Conservation (phyloP, 2,113 vertebrate genomes). For the Seriola rivoliana region DNA sequence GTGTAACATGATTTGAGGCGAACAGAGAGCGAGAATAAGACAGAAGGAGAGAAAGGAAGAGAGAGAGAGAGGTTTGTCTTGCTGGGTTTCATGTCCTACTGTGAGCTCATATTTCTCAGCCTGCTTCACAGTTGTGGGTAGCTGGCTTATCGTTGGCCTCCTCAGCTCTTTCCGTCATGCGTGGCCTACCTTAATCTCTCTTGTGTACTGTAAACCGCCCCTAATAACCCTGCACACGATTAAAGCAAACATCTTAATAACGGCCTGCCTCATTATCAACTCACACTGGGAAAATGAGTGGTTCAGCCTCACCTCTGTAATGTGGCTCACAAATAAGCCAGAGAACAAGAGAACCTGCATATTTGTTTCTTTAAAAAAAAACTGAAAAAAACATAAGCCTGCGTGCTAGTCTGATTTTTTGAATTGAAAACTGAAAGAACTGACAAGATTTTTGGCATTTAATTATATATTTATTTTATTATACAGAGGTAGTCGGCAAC, state of each 20-base stretch:
- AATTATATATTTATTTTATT: no score
- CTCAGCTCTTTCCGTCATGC: slow-evolving; percentile 65
- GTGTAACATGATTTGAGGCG: slow-evolving; percentile 71
- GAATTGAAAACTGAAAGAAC: neutral
- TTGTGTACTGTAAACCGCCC: slow-evolving; percentile 73
- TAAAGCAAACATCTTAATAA: slow-evolving; percentile 78
- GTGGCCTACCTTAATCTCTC: slow-evolving; percentile 73
- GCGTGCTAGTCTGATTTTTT: neutral
- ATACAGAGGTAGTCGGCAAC: neutral
- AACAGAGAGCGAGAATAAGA: slow-evolving; percentile 42
- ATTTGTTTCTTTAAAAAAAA: neutral
- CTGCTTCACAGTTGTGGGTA: slow-evolving; percentile 56
- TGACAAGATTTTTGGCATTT: neutral
- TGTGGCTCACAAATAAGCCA: slow-evolving; percentile 38
- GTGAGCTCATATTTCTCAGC: slow-evolving; percentile 69
- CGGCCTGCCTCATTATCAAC: slow-evolving; percentile 72
- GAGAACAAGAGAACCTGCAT: slow-evolving; percentile 28
- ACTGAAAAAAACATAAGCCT: neutral
- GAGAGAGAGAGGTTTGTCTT: slow-evolving; percentile 46
- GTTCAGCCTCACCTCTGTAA: slow-evolving; percentile 35
- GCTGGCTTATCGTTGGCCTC: slow-evolving; percentile 66
- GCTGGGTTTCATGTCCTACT: slow-evolving; percentile 62
- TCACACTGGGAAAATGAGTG: slow-evolving; percentile 62
- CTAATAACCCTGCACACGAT: slow-evolving; percentile 76
- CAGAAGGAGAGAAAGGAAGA: neutral